Base-by-base conservation (phyloP, 2,797 vertebrate genomes). In the Tolypeutes matacus region DNA sequence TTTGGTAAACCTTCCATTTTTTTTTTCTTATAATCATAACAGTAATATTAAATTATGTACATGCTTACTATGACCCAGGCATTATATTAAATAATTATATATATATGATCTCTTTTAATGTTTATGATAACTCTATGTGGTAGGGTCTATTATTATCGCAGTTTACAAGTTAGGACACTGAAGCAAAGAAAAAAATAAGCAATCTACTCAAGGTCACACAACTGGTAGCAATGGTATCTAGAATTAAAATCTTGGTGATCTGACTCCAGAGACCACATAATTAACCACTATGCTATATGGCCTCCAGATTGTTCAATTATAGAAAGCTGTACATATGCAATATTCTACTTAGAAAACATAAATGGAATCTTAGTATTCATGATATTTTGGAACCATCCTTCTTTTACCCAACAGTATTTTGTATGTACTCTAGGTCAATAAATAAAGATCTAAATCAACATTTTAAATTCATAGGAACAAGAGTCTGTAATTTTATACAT, bases 401-500 rank as follows among this genome's bases (percentile, higher is more conserved):
- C 23, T 86, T 77, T 88, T 31, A 85, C 34, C 17, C 39, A 86
- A 36, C 1, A 69, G 42, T 69, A 39, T 8, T 51, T 46, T 80
- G 42, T 80, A 36, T 89, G 75, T 23, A 86, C 1, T 86, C n/a
- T 9, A 91, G 87, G 36, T 95, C 46, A 91, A 51, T 86, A 94
- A 76, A 84, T 77, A 77, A 2, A 36, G n/a, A 94, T 86, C 21
- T 60, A 85, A 95, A 58, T 86, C 65, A 89, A 53, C 64, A 94
- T 87, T 89, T 86, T 78, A 83, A 92, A 95, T 76, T 87, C 86
- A 93, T 64, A 15, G n/a, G 31, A 82, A 4, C 12, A 70, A 95
- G 20, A 80, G 29, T 77, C 29, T 94, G 21, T 89, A 86, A 89
- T 93, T 89, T 93, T 49, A 94, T 65, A 85, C 0, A 56, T n/a